Conservation (phyloP, 2,797 vertebrate genomes). For the Rachycentron canadum region DNA sequence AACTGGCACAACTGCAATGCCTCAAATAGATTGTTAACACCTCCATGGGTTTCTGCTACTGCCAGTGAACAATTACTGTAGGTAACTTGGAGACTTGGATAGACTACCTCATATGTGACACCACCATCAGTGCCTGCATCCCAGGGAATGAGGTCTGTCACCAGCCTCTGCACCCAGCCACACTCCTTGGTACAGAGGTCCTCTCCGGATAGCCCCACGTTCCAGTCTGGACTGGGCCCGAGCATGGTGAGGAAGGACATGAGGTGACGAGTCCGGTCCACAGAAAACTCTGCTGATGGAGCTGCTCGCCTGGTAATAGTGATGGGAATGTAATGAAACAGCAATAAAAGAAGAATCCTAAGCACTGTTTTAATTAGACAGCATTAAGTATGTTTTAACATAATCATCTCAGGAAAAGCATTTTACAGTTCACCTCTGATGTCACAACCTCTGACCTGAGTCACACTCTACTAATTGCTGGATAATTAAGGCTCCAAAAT, state of each 20-base stretch:
- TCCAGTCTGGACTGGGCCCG: conserved; percentile 97
- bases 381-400: background rate
- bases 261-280: conserved; percentile 92
- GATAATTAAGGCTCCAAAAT: conserved; percentile 21
- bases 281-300: conserved; percentile 97
- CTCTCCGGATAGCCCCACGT: conserved; percentile 94
- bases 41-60: background rate
- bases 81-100: rapidly evolving
- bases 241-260: conserved; percentile 99
- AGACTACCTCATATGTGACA: conserved; percentile 92
- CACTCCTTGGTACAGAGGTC: conserved; percentile 97
- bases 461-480: conserved; percentile 22
- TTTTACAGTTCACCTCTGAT: background rate
- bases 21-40: background rate
- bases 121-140: conserved; percentile 96
- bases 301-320: conserved; percentile 88
- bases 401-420: conserved; percentile 8
- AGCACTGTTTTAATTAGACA: background rate
- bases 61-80: background rate
- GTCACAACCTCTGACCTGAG: conserved; percentile 39
- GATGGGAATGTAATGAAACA: background rate
- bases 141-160: conserved; percentile 95
- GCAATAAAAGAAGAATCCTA: background rate
- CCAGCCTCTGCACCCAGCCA: conserved; percentile 94
- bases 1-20: background rate